Evolutionary conservation across 2,113 vertebrate genomes (phyloP).

Genomic region (Ictalurus punctatus): DNA sequence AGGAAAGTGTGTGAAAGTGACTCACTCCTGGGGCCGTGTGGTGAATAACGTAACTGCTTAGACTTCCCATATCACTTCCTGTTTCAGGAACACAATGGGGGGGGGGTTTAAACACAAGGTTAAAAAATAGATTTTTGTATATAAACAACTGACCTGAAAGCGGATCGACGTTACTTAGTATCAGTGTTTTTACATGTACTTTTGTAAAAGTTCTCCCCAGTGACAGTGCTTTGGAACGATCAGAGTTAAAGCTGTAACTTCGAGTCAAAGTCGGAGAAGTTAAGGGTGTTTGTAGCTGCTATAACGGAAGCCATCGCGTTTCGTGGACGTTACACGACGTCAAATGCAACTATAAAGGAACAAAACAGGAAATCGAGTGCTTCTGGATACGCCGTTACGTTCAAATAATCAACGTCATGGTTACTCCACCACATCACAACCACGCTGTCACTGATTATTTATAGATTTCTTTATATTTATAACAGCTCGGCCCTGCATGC

Average conservation of each 20-base stretch:
- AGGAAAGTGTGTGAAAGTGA: conserved; percentile 19
- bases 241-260: too few species aligned
- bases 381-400: not conserved
- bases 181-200: too few species aligned
- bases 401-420: not conserved
- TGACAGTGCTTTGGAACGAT: too few species aligned
- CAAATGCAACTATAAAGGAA: not conserved
- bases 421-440: not conserved
- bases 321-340: not conserved
- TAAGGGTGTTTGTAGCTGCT: not conserved
- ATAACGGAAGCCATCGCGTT: not conserved
- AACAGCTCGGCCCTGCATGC: not conserved
- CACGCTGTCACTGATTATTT: not conserved
- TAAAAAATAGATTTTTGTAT: not conserved
- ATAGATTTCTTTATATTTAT: too few species aligned
- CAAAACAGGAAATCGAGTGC: not conserved
- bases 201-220: too few species aligned
- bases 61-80: conserved; percentile 8
- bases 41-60: not conserved
- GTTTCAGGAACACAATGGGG: conserved; percentile 1
- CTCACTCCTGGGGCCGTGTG: not conserved
- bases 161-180: not conserved
- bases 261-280: too few species aligned
- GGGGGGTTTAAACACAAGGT: too few species aligned
- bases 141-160: not conserved